These are phyloP conservation scores for Paedocypris micromegethes DNA, from an alignment of 2,797 vertebrate species.

Conservation along the genomic window DNA sequence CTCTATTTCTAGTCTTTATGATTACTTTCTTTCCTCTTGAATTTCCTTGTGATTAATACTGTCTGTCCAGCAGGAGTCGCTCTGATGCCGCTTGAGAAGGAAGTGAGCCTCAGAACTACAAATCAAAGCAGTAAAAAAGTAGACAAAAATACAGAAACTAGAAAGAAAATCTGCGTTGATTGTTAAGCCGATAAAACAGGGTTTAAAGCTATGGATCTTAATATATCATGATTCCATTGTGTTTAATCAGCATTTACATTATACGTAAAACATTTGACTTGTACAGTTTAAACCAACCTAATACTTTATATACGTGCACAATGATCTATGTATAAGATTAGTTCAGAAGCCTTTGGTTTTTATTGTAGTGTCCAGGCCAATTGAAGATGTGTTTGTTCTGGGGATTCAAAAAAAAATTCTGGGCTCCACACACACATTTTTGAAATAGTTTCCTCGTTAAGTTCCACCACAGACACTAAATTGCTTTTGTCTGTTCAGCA, in stretches of 20 bases:
- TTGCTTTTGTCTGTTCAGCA: constrained; percentile 47
- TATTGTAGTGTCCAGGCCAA: constrained; percentile 45
- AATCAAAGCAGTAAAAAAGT: not conserved
- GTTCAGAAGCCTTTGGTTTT: not conserved
- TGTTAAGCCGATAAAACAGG: too few relatives aligned
- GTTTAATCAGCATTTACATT: too few relatives aligned
- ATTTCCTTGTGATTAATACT: not conserved
- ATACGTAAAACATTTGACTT: too few relatives aligned
- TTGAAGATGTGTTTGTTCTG: constrained; percentile 11
- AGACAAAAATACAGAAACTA: not conserved
- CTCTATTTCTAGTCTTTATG: not conserved
- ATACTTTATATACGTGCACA: too few relatives aligned
- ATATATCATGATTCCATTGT: too few relatives aligned
- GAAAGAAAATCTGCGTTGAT: too few relatives aligned
- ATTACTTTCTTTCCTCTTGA: not conserved
- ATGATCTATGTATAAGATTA: too few relatives aligned
- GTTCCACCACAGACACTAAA: constrained; percentile 61
- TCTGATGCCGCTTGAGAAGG: not conserved
- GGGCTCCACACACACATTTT: constrained; percentile 60
- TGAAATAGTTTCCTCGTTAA: constrained; percentile 67
- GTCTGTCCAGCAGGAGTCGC: constrained; percentile 34
- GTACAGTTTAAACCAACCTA: too few relatives aligned
- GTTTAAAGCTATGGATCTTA: too few relatives aligned
- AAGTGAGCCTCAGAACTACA: not conserved
- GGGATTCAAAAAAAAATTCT: constrained; percentile 57